Evolutionary conservation across 2,113 vertebrate genomes (phyloP).

Genomic region (Eleginops maclovinus): DNA sequence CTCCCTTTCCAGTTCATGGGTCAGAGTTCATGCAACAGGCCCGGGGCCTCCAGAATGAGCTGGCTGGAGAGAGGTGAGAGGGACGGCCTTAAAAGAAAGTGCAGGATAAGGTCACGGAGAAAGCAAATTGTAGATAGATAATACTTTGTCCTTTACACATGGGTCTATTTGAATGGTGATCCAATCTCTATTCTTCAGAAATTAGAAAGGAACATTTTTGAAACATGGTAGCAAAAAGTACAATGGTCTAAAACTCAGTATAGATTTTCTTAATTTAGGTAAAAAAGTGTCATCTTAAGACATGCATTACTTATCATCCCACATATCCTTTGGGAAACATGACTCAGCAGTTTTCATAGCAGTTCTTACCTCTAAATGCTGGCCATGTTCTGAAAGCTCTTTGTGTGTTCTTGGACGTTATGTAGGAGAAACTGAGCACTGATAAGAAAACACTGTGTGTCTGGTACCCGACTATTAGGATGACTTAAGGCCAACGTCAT

Average conservation of each 20-base stretch:
- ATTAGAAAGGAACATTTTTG: too few species aligned
- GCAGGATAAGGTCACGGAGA: slow-evolving; percentile 67
- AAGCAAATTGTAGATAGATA: slow-evolving; percentile 37
- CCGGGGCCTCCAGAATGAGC: slow-evolving; percentile 60
- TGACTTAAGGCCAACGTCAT: slow-evolving; percentile 64
- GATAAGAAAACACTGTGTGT: slow-evolving; percentile 14
- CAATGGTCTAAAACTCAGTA: too few species aligned
- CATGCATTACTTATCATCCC: not conserved
- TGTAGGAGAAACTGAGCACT: not conserved
- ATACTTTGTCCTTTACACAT: slow-evolving; percentile 15
- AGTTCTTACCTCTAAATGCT: not conserved
- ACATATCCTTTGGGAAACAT: not conserved
- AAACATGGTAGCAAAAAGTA: too few species aligned
- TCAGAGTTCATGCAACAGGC: slow-evolving; percentile 65
- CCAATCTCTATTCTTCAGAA: too few species aligned
- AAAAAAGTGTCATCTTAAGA: not conserved
- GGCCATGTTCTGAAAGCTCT: not conserved
- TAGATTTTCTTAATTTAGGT: too few species aligned
- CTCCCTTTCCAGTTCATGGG: slow-evolving; percentile 67
- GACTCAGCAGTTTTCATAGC: not conserved
- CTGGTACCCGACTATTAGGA: slow-evolving; percentile 14
- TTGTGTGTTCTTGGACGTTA: not conserved
- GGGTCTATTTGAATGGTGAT: too few species aligned
- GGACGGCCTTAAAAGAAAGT: slow-evolving; percentile 27
- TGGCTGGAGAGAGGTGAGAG: slow-evolving; percentile 44